Conservation (phyloP, 1,140 invertebrate species). For the Ctenoplectra terminalis region DNA sequence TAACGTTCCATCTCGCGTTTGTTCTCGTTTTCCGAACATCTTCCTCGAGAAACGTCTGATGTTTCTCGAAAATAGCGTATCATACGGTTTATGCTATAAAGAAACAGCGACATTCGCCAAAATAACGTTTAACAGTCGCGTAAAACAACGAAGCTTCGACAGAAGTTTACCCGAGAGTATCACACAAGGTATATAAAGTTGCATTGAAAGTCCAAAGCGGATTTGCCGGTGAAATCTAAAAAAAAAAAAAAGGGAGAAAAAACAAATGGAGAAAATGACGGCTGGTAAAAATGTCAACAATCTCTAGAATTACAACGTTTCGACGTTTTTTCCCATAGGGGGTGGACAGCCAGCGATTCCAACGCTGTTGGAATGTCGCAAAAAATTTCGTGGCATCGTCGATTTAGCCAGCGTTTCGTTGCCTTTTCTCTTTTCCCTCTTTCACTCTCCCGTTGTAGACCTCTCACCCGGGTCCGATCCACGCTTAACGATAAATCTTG, state of each 20-base stretch:
- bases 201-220: not conserved
- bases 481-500: slow-evolving; percentile 44
- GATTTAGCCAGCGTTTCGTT: not conserved
- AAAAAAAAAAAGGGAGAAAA: not conserved
- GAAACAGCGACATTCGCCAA: too few species aligned
- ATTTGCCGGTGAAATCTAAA: not conserved
- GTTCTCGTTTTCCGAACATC: too few species aligned
- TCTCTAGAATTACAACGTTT: not conserved
- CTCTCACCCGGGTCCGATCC: slow-evolving; percentile 7
- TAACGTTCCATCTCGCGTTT: too few species aligned
- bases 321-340: not conserved
- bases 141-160: not conserved
- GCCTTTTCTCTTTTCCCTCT: not conserved
- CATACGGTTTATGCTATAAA: too few species aligned
- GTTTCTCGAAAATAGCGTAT: too few species aligned
- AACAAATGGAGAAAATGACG: not conserved
- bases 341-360: not conserved
- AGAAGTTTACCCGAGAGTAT: not conserved
- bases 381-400: slow-evolving; percentile 7
- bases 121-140: too few species aligned
- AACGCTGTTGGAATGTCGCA: too few species aligned
- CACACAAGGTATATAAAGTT: not conserved
- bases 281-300: not conserved
- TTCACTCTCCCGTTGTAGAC: not conserved
- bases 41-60: too few species aligned